phyloP scores from a whole-genome alignment of 2,113 vertebrate genomes.

The Coregonus clupeaformis region DNA sequence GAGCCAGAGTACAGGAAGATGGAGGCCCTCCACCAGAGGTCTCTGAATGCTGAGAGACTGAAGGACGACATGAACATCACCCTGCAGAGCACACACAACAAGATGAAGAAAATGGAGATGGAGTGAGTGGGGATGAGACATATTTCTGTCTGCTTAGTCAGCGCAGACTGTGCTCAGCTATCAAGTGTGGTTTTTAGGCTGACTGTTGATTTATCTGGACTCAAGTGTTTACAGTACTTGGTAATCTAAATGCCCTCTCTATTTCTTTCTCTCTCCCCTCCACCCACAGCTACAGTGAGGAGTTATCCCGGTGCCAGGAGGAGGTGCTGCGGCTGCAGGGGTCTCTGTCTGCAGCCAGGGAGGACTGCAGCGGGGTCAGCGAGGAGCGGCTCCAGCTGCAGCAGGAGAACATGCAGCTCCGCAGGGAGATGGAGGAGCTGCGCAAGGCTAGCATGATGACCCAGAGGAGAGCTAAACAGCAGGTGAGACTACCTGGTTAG shows the following conservation, averaged over 20 bases:
- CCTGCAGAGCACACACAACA: conserved; percentile 83
- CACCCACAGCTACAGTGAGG: conserved; percentile 79
- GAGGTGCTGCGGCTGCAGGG: conserved; percentile 82
- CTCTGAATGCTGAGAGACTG: conserved; percentile 80
- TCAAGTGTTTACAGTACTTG: background rate
- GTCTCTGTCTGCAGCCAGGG: conserved; percentile 77
- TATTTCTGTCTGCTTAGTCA: too few species aligned
- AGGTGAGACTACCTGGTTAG: conserved; percentile 66
- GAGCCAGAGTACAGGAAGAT: conserved; percentile 82
- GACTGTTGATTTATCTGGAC: background rate
- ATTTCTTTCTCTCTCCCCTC: background rate
- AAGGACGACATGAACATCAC: conserved; percentile 84
- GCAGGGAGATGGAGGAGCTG: conserved; percentile 80
- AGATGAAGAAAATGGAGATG: conserved; percentile 84
- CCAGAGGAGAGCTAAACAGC: conserved; percentile 85
- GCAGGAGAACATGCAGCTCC: conserved; percentile 84
- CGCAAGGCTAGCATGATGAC: conserved; percentile 76
- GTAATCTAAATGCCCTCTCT: background rate
- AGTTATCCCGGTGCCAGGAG: conserved; percentile 83
- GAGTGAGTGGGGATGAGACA: conserved; percentile 89
- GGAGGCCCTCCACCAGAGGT: conserved; percentile 87
- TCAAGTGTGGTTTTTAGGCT: too few species aligned
- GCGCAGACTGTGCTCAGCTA: too few species aligned
- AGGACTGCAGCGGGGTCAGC: conserved; percentile 79
- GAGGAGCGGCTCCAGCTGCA: conserved; percentile 89